A percentile compares a stretch with the other conserved stretches of the same genome.
Conservation (phyloP, 2,113 vertebrate genomes). For the Chionodraco myersi region DNA sequence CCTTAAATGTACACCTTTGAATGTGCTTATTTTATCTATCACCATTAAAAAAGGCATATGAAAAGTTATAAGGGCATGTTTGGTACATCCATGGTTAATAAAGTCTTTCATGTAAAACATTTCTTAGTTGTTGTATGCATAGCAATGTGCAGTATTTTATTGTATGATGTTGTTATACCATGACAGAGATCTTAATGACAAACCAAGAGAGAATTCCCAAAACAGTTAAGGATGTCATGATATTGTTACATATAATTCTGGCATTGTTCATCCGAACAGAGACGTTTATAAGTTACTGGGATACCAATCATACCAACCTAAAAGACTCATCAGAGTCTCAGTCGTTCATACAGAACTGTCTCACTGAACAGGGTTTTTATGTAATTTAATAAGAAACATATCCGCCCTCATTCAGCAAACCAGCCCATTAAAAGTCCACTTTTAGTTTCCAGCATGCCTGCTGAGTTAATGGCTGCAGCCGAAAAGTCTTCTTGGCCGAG, state of each 20-base stretch:
- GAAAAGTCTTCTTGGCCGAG: too few relatives aligned
- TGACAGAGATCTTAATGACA: constrained; percentile 1
- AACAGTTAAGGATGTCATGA: neutral
- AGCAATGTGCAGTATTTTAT: constrained; percentile 26
- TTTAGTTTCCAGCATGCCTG: neutral
- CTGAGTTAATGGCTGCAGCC: neutral
- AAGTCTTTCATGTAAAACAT: constrained; percentile 1
- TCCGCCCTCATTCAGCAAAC: neutral
- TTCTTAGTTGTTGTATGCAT: constrained; percentile 35
- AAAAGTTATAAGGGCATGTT: neutral
- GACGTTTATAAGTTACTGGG: constrained; percentile 1
- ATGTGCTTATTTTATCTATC: neutral
- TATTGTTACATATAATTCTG: neutral
- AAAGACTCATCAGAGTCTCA: neutral
- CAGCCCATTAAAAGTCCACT: constrained; percentile 26
- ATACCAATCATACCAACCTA: too few relatives aligned
- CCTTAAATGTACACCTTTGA: neutral
- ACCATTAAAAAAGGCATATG: neutral
- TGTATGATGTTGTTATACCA: constrained; percentile 3
- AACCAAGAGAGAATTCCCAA: constrained; percentile 3
- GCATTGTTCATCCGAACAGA: constrained; percentile 2
- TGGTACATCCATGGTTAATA: neutral
- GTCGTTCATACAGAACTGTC: neutral
- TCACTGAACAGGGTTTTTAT: neutral
- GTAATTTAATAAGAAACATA: neutral